Conservation (phyloP, 2,888 invertebrate genomes). For the Elysia crispata region DNA sequence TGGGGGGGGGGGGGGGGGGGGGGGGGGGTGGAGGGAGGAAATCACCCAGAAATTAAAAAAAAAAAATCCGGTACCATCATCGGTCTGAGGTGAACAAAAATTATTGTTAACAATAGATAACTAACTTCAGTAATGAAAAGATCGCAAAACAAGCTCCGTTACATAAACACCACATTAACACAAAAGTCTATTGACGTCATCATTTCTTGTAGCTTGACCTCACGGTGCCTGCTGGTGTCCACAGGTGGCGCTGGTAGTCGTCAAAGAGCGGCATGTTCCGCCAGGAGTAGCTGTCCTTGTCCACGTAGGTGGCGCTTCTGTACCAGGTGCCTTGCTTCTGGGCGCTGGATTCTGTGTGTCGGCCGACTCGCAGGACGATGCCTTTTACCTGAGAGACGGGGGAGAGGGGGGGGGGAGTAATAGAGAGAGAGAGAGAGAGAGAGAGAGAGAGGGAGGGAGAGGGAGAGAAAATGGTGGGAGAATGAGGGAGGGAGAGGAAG, state of each 20-base stretch:
- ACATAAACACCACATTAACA: no score
- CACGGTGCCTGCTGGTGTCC: slow-evolving; percentile 45
- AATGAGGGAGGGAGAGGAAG: no score
- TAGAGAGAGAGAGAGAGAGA: neutral
- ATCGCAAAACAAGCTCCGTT: no score
- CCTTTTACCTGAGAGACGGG: slow-evolving; percentile 36
- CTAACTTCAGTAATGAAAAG: no score
- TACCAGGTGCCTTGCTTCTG: slow-evolving; percentile 50
- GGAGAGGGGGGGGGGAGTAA: neutral
- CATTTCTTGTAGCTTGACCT: slow-evolving; percentile 45
- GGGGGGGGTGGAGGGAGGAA: no score
- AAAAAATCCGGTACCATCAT: no score
- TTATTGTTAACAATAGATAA: no score
- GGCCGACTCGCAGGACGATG: slow-evolving; percentile 45
- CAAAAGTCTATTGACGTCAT: neutral
- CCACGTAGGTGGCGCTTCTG: slow-evolving; percentile 51
- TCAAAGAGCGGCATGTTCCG: slow-evolving; percentile 50
- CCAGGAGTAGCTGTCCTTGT: slow-evolving; percentile 50
- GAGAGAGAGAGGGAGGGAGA: no score
- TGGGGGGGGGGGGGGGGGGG: no score
- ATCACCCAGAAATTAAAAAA: no score
- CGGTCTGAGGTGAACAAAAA: no score
- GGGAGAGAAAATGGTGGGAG: no score
- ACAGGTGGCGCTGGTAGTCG: slow-evolving; percentile 52
- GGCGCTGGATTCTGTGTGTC: slow-evolving; percentile 51